Conservation (phyloP, 2,113 vertebrate genomes). For the Hyperopisus bebe region DNA sequence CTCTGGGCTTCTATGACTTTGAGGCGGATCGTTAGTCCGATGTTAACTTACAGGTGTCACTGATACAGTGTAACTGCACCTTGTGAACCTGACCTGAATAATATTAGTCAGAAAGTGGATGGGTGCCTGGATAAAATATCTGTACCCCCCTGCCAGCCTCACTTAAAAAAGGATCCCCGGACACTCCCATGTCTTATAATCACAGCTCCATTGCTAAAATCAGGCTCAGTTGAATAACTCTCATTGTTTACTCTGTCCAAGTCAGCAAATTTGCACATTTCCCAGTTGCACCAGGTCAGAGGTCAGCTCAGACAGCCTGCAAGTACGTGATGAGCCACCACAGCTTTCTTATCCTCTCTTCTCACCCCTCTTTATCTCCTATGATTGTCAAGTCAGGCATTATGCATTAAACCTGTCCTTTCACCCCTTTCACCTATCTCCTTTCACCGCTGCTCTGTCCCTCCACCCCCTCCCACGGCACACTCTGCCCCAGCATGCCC, state of each 20-base stretch:
- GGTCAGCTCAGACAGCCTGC: slow-evolving; percentile 83
- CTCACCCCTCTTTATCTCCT: slow-evolving; percentile 25
- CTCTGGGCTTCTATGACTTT: neutral
- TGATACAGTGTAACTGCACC: neutral
- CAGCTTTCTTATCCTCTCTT: slow-evolving; percentile 31
- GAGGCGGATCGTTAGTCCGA: neutral
- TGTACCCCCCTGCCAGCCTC: neutral
- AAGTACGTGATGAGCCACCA: slow-evolving; percentile 58
- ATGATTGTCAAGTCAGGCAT: slow-evolving; percentile 47
- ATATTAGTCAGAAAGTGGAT: neutral
- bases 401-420: neutral
- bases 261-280: slow-evolving; percentile 92
- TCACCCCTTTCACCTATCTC: too few relatives aligned
- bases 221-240: slow-evolving; percentile 77
- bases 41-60: neutral
- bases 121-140: neutral
- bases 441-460: slow-evolving; percentile 5
- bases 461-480: slow-evolving; percentile 30
- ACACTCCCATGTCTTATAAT: slow-evolving; percentile 56
- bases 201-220: slow-evolving; percentile 72
- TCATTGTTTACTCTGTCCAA: slow-evolving; percentile 80
- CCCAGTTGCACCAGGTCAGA: slow-evolving; percentile 92
- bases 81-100: neutral
- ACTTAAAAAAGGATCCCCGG: neutral
- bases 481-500: neutral